Evolutionary conservation across 2,888 invertebrate genomes (phyloP).

Genomic region (Plusia festucae): DNA sequence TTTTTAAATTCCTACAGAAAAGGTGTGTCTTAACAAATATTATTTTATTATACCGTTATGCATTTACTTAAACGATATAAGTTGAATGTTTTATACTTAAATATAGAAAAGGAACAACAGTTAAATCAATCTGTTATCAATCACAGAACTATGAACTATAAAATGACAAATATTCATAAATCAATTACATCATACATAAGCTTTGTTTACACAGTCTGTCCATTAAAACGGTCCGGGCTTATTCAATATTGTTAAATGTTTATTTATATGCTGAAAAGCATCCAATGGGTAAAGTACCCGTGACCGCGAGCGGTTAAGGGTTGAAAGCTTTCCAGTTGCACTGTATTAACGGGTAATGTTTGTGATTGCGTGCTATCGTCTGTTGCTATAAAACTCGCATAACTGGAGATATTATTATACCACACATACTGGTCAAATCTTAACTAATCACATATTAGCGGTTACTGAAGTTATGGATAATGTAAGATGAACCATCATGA

Average conservation of each 20-base stretch:
- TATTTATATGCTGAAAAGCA: slow-evolving; percentile 43
- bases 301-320: slow-evolving; percentile 49
- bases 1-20: neutral
- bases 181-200: slow-evolving; percentile 30
- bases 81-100: too few relatives aligned
- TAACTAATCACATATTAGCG: neutral
- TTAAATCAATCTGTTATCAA: too few relatives aligned
- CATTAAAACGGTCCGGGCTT: slow-evolving; percentile 37
- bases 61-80: too few relatives aligned
- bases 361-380: slow-evolving; percentile 16
- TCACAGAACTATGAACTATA: slow-evolving; percentile 9
- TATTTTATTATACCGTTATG: neutral
- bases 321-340: slow-evolving; percentile 41
- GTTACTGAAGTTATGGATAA: too few relatives aligned
- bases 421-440: neutral
- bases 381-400: neutral
- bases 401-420: neutral
- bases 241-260: slow-evolving; percentile 36
- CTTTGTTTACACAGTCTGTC: slow-evolving; percentile 34
- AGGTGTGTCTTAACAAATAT: neutral
- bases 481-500: too few relatives aligned
- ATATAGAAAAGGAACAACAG: too few relatives aligned
- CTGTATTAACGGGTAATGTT: slow-evolving; percentile 15
- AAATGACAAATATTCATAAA: slow-evolving; percentile 22
- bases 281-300: slow-evolving; percentile 31